phyloP scores from a whole-genome alignment of 2,113 vertebrate genomes.

The Hypanus sabinus region DNA sequence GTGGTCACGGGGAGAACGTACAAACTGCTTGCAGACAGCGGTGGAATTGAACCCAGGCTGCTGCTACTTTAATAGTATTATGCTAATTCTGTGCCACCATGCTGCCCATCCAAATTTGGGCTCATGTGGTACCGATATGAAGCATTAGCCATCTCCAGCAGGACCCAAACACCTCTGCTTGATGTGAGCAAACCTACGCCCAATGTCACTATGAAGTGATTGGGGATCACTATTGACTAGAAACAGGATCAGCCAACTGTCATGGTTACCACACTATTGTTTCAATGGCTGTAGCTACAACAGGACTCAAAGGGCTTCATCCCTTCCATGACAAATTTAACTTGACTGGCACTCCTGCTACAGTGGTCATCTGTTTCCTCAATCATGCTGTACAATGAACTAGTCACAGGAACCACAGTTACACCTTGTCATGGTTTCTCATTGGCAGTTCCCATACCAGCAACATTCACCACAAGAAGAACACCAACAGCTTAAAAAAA shows the following conservation, averaged over 20 bases:
- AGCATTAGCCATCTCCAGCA: background rate
- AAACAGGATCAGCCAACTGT: background rate
- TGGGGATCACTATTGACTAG: background rate
- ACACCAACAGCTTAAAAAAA: background rate
- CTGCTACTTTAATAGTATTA: too few relatives aligned
- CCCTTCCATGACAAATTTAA: background rate
- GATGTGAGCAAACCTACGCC: background rate
- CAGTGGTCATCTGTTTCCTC: background rate
- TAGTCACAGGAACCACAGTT: background rate
- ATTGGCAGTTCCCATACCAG: background rate
- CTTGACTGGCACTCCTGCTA: background rate
- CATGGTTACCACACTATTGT: background rate
- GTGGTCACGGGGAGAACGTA: too few relatives aligned
- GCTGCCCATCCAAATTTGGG: background rate
- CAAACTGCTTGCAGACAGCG: too few relatives aligned
- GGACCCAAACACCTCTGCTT: background rate
- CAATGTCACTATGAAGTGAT: background rate
- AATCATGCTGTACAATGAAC: background rate
- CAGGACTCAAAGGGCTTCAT: background rate
- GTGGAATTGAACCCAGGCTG: too few relatives aligned
- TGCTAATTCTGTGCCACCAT: too few relatives aligned
- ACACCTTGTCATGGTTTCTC: background rate
- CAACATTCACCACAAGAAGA: background rate
- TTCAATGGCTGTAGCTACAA: background rate
- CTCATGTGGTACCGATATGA: background rate